Evolutionary conservation across 1,140 invertebrate genomes (phyloP), one percentile per base, ranked within the genome.

Genomic region (Zaprionus lachaisei): DNA sequence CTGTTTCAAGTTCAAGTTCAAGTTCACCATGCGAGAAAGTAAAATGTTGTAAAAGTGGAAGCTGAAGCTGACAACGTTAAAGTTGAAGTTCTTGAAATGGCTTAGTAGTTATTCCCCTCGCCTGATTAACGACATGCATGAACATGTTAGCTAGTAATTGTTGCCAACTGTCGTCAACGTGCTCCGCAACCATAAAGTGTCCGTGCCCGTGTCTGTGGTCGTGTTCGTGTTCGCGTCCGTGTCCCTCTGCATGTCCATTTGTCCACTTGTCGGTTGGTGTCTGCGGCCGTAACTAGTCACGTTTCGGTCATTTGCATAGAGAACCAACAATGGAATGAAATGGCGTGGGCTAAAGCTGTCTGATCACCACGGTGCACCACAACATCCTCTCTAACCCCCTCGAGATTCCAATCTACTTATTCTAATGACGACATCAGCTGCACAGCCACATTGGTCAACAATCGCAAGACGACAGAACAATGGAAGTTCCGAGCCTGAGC

Each of bases 1-100:
- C n/a, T 9, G 72, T 73, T 87, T 89, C 83, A 87, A 89, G 84
- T 87, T 87, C 84, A 89, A 87, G 84, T 87, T 83, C 69, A 78
- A 80, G 83, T 76, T 68, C 78, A 47, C 34, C 37, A 28, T 47
- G 28, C 67, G 34, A 34, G 75, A 89, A 83, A 66, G 74, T 66
- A 34, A 80, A 81, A 79, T 65, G 72, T 63, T 76, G 73, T 24
- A 70, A 49, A 63, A 78, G 71, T 65, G 79, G 77, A 80, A 75
- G 77, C 56, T 65, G 77, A 70, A 47, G 47, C 4, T 44, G 15
- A n/a, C 17, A 9, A 49, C 15, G 9, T 20, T 17, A 17, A 22
- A 49, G 80, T 57, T 65, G 74, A 73, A 49, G 54, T 71, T 74
- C 68, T 72, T 76, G 44, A 79, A 74, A 65, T 28, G 24, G 49